Percentiles rank a stretch among this genome's conserved stretches.
Conservation (phyloP, 2,113 vertebrate genomes). For the Egretta garzetta region DNA sequence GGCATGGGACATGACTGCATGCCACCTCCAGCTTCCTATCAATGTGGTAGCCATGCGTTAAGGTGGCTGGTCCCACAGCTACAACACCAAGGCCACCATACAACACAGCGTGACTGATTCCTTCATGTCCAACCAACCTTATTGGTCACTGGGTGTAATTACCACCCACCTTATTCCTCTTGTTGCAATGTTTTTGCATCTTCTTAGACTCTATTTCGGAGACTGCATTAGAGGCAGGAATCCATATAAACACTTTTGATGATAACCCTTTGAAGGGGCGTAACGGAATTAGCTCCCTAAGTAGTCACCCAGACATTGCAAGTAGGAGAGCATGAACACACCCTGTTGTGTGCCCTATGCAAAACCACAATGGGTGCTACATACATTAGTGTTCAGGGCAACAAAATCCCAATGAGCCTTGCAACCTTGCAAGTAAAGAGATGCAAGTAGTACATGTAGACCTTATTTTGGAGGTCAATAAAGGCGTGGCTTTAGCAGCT, state of each 20-base stretch:
- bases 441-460: accelerated
- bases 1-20: not conserved
- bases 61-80: not conserved
- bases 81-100: not conserved
- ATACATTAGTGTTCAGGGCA: not conserved
- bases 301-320: not conserved
- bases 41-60: accelerated
- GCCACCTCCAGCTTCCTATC: not conserved
- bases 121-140: not conserved
- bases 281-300: not conserved
- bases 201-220: not conserved
- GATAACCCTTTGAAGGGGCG: not conserved
- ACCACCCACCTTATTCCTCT: not conserved
- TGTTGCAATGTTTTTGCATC: not conserved
- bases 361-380: not conserved
- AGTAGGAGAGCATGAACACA: not conserved
- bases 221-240: not conserved
- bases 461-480: not conserved
- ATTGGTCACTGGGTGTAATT: not conserved
- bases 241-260: not conserved
- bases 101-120: not conserved
- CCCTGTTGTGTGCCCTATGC: not conserved
- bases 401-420: not conserved
- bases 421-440: not conserved
- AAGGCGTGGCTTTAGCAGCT: not conserved